Percentiles rank a stretch among this genome's conserved stretches.
phyloP scores from a whole-genome alignment of 37 sponge, comb jelly and placozoan genomes.

The Chondrosia reniformis region DNA sequence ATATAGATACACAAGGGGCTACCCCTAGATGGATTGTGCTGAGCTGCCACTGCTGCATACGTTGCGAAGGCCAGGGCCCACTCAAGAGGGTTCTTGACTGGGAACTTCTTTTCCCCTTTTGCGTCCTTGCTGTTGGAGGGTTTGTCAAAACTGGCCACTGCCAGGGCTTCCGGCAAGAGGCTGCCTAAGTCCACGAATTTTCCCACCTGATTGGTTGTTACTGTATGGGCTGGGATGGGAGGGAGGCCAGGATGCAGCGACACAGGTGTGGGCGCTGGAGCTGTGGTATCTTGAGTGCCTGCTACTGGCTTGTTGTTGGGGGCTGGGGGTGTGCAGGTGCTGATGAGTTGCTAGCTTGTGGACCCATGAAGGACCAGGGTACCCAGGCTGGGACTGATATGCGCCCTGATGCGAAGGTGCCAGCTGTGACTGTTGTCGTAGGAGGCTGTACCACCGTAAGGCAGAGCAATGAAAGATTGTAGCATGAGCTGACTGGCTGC shows the following conservation, averaged over 20 bases:
- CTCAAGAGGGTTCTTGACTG: not conserved
- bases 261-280: too few relatives aligned
- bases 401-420: too few relatives aligned
- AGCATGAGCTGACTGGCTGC: too few relatives aligned
- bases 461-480: too few relatives aligned
- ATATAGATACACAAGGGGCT: not conserved
- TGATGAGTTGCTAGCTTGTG: too few relatives aligned
- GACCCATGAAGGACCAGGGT: too few relatives aligned
- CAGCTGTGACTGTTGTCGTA: too few relatives aligned
- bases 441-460: too few relatives aligned
- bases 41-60: not conserved
- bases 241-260: conserved; percentile 9
- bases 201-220: not conserved
- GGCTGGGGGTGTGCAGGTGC: too few relatives aligned
- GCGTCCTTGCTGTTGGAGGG: not conserved
- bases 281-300: too few relatives aligned
- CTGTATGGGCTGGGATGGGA: not conserved
- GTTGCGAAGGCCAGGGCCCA: conserved; percentile 15
- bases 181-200: not conserved
- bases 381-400: too few relatives aligned
- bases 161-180: conserved; percentile 10
- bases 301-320: too few relatives aligned
- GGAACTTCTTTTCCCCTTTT: not conserved
- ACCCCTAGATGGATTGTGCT: not conserved
- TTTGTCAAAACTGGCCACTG: not conserved